Evolutionary conservation across 2,113 vertebrate species (phyloP), one percentile per base, ranked within the genome.

Genomic region (Anser brachyrhynchus): DNA sequence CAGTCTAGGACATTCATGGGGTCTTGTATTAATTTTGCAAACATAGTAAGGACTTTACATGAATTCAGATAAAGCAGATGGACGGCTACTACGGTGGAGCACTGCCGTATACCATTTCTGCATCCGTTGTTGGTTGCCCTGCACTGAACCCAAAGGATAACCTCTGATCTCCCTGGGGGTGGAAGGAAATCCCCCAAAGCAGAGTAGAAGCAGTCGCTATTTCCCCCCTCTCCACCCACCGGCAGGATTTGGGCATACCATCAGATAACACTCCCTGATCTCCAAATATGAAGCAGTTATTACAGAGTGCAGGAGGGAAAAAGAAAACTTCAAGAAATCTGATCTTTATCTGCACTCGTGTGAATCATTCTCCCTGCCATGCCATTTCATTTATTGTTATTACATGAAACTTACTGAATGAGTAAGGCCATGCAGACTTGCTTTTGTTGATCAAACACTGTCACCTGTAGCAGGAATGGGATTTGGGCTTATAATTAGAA

Each of bases 361-460:
- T 8, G 8, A 8, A 15, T 21, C 35, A 1, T 29, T 18, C 3
- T n/a, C n/a, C 44, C 54, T 33, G 62, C 73, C 25, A 2, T 29
- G 2, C 20, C 39, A 12, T 29, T 2, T 8, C 23, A 4, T 20
- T 25, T 9, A 41, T 21, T 9, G 22, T n/a, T 26, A 7, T 7
- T 35, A 1, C 0, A 0, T 1, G 10, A 29, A 7, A 26, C 25
- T 4, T 29, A 1, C 10, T 1, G 1, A 37, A 20, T 23, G 6
- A 37, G 1, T 4, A 1, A 12, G 35, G 35, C 83, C 12, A 1
- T 6, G 6, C 0, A 0, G 59, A 6, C 43, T 41, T 3, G 5
- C 9, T n/a, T 21, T 57, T 26, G 49, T 0, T 12, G 49, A 19
- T 3, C 17, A 37, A n/a, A n/a, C 4, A 3, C 44, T 22, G 37